Evolutionary conservation across 2,797 vertebrate species (phyloP).

Genomic region (Enteromius unitaeniatus): DNA sequence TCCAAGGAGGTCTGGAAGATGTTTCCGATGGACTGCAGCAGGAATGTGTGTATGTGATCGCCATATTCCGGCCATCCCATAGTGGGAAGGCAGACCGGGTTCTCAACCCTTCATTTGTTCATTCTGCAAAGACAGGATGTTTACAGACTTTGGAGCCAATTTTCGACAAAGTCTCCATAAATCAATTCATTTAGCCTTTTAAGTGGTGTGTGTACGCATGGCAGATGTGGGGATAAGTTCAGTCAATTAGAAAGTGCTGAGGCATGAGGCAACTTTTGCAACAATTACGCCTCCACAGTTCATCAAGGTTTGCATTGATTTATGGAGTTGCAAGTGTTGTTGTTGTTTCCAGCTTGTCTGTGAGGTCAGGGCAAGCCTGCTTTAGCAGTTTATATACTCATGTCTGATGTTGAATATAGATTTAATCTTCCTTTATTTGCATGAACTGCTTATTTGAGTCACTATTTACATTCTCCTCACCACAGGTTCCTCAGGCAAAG

Average conservation of each 20-base stretch:
- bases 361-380: constrained; percentile 18
- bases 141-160: constrained; percentile 56
- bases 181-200: constrained; percentile 53
- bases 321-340: constrained; percentile 29
- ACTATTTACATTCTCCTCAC: constrained; percentile 9
- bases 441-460: constrained; percentile 31
- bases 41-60: constrained; percentile 52
- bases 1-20: constrained; percentile 44
- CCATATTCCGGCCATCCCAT: constrained; percentile 28
- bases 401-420: constrained; percentile 43
- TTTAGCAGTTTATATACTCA: constrained; percentile 9
- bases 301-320: constrained; percentile 45
- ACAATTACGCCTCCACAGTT: constrained; percentile 43
- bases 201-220: constrained; percentile 29
- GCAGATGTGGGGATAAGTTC: constrained; percentile 38
- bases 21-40: constrained; percentile 29
- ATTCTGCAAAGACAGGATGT: constrained; percentile 57
- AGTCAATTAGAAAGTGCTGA: constrained; percentile 48
- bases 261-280: constrained; percentile 38
- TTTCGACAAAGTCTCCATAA: constrained; percentile 51
- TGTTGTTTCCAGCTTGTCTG: constrained; percentile 37
- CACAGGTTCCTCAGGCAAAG: not conserved
- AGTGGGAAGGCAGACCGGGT: constrained; percentile 32
- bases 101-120: constrained; percentile 53
- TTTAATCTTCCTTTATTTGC: constrained; percentile 34